phyloP scores from a whole-genome alignment of 1,140 invertebrate genomes.

The Drusus annulatus region DNA sequence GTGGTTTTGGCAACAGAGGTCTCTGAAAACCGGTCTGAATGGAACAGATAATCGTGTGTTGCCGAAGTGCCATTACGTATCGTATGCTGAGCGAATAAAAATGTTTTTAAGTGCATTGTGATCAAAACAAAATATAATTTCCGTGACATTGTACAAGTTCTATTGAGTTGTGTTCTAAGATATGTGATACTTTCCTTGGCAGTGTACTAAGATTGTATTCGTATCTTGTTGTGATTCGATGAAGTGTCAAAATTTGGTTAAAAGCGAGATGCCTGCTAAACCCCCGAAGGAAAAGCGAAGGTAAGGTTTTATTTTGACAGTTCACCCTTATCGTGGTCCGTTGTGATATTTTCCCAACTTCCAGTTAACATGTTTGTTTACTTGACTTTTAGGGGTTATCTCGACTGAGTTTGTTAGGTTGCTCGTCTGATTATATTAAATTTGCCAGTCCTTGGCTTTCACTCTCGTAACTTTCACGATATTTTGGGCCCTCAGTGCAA shows the following conservation, averaged over 20 bases:
- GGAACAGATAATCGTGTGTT: slow-evolving; percentile 36
- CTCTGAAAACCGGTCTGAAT: slow-evolving; percentile 36
- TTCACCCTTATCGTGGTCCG: neutral
- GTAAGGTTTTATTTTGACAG: slow-evolving; percentile 59
- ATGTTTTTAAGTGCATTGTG: slow-evolving; percentile 46
- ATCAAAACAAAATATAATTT: slow-evolving; percentile 33
- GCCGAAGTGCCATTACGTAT: slow-evolving; percentile 48
- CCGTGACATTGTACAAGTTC: slow-evolving; percentile 33
- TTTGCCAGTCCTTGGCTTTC: slow-evolving; percentile 49
- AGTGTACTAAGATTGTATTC: slow-evolving; percentile 72
- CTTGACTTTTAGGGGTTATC: slow-evolving; percentile 9
- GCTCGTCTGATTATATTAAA: slow-evolving; percentile 13
- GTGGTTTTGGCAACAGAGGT: slow-evolving; percentile 23
- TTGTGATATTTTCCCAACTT: neutral
- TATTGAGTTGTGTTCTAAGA: slow-evolving; percentile 57
- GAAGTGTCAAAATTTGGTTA: slow-evolving; percentile 64
- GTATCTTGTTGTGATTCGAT: slow-evolving; percentile 67
- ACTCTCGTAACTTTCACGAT: slow-evolving; percentile 48
- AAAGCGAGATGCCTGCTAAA: slow-evolving; percentile 68
- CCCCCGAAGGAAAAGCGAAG: slow-evolving; percentile 67
- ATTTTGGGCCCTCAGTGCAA: slow-evolving; percentile 1
- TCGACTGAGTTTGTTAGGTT: slow-evolving; percentile 27
- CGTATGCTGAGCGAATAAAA: slow-evolving; percentile 41
- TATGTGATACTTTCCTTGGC: slow-evolving; percentile 72
- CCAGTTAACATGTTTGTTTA: slow-evolving; percentile 34